These are phyloP conservation scores for Rhinichthys klamathensis DNA, from an alignment of 2,113 vertebrate species.

Conservation along the genomic window DNA sequence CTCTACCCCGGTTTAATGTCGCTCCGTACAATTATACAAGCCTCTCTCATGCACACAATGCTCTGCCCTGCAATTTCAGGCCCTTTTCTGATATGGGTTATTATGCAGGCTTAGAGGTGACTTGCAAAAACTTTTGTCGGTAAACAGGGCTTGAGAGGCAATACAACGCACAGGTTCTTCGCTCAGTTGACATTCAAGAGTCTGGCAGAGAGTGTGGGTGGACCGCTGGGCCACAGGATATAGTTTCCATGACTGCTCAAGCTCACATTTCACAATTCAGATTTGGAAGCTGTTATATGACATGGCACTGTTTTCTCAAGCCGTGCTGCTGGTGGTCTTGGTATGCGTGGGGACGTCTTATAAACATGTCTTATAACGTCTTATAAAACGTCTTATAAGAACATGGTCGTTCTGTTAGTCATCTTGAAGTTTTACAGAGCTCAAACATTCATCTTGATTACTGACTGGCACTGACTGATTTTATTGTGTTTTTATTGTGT, in stretches of 20 bases:
- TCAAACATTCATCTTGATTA: slow-evolving; percentile 5
- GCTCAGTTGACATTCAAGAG: slow-evolving; percentile 14
- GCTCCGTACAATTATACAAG: slow-evolving; percentile 38
- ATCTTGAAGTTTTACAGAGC: slow-evolving; percentile 1
- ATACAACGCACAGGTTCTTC: background rate
- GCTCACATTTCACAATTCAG: slow-evolving; percentile 24
- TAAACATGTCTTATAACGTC: background rate
- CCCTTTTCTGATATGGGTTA: slow-evolving; percentile 43
- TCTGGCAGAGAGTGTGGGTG: slow-evolving; percentile 30
- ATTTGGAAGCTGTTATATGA: slow-evolving; percentile 39
- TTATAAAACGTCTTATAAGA: background rate
- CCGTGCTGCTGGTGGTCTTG: background rate
- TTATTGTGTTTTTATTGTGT: background rate
- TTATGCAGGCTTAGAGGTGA: slow-evolving; percentile 46
- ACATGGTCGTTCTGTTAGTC: background rate
- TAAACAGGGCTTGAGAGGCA: slow-evolving; percentile 4
- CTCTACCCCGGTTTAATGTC: slow-evolving; percentile 30
- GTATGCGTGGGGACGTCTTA: background rate
- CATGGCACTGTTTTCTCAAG: slow-evolving; percentile 7
- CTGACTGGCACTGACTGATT: background rate
- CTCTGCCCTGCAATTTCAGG: slow-evolving; percentile 38
- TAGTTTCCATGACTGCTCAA: slow-evolving; percentile 27
- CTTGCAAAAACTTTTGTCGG: slow-evolving; percentile 22
- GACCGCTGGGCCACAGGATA: background rate
- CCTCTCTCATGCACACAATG: slow-evolving; percentile 32